Evolutionary conservation across 1,140 invertebrate species (phyloP).

Genomic region (Eciton burchellii): DNA sequence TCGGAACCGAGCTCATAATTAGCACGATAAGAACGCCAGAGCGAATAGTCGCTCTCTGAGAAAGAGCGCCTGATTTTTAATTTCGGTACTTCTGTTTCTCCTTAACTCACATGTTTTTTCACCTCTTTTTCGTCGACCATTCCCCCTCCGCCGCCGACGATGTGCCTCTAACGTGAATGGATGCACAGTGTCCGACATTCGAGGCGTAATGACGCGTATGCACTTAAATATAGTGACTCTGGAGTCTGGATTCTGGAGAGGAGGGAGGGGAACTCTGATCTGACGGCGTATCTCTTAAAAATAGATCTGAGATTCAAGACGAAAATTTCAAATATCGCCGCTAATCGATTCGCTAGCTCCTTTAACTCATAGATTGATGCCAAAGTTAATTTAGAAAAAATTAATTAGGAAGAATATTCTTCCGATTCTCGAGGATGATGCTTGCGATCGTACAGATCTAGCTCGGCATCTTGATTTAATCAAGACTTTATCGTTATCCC

Average conservation of each 20-base stretch:
- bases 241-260: conserved; percentile 56
- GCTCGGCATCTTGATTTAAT: no score
- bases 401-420: not conserved
- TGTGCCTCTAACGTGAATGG: conserved; percentile 74
- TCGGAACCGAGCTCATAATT: conserved; percentile 32
- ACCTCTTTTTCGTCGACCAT: conserved; percentile 9
- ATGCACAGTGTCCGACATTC: conserved; percentile 74
- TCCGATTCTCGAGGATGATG: no score
- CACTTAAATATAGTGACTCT: conserved; percentile 75
- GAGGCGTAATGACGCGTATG: conserved; percentile 70
- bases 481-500: no score
- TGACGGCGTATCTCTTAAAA: conserved; percentile 67
- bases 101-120: conserved; percentile 37
- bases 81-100: conserved; percentile 28
- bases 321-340: conserved; percentile 4
- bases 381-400: not conserved
- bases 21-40: conserved; percentile 41
- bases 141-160: not conserved
- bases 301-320: conserved; percentile 67
- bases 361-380: not conserved
- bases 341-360: not conserved
- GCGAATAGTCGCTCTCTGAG: conserved; percentile 1
- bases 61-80: conserved; percentile 43
- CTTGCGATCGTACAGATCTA: no score
- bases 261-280: conserved; percentile 37